Conservation (phyloP, 1,140 invertebrate genomes). For the Polypedilum pembai region DNA sequence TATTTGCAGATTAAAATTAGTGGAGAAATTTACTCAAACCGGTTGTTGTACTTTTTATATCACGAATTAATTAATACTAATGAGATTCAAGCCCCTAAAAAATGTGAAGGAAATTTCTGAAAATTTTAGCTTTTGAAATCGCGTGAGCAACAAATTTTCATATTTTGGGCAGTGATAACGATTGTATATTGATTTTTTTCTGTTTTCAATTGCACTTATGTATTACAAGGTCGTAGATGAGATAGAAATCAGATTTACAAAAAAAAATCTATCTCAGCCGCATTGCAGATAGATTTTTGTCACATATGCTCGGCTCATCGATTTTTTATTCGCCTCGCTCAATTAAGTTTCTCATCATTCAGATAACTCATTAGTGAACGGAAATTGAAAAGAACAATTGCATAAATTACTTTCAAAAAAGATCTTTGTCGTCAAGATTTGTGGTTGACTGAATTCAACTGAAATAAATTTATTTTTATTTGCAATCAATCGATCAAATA, state of each 20-base stretch:
- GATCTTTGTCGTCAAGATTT: neutral
- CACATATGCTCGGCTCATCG: neutral
- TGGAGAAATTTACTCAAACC: neutral
- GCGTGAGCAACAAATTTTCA: neutral
- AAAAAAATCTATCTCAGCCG: neutral
- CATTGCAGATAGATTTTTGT: conserved; percentile 12
- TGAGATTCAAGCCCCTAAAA: neutral
- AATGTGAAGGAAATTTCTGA: neutral
- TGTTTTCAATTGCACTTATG: neutral
- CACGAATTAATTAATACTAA: neutral
- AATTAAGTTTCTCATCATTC: neutral
- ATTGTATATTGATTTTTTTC: neutral
- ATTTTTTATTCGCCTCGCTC: conserved; percentile 5
- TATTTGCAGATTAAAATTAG: no score
- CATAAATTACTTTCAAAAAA: conserved; percentile 2
- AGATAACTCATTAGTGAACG: neutral
- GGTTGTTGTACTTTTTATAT: neutral
- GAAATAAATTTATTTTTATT: no score
- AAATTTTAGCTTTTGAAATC: neutral
- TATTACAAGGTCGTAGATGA: neutral
- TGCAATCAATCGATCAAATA: no score
- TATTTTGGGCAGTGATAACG: neutral
- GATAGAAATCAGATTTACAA: neutral
- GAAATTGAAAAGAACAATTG: conserved; percentile 2
- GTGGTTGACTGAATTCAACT: no score